Percentiles rank a stretch among this genome's conserved stretches.
Conservation (phyloP, 2,888 invertebrate species). For the Stenichneumon culpator region DNA sequence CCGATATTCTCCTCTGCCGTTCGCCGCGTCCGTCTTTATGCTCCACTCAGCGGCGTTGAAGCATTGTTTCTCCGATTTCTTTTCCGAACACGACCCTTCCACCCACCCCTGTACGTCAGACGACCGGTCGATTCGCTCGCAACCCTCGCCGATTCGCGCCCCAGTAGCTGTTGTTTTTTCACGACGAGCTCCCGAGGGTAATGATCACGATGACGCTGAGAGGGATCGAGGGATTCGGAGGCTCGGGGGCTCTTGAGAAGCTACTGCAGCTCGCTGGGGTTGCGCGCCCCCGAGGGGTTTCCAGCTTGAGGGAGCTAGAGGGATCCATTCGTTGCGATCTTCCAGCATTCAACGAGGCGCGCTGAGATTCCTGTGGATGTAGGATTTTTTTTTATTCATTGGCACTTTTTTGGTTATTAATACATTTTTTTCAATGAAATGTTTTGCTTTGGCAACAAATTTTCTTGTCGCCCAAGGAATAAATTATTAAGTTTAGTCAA, state of each 20-base stretch:
- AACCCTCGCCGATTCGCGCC: not conserved
- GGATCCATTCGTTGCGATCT: not conserved
- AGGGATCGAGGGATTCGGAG: constrained; percentile 20
- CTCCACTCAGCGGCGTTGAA: constrained; percentile 41
- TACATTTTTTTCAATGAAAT: too few relatives aligned
- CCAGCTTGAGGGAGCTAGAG: not conserved
- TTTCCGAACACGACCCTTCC: constrained; percentile 27
- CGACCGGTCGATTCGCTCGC: constrained; percentile 1
- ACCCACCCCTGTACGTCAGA: not conserved
- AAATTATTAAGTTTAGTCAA: not conserved
- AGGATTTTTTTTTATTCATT: not conserved
- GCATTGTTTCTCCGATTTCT: constrained; percentile 63
- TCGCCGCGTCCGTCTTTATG: constrained; percentile 37
- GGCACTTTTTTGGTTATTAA: not conserved
- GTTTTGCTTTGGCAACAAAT: not conserved
- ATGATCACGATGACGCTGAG: constrained; percentile 49
- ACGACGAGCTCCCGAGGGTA: constrained; percentile 49
- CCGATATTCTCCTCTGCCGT: constrained; percentile 3
- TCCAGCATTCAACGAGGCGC: not conserved
- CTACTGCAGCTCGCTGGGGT: constrained; percentile 2
- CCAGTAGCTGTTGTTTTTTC: constrained; percentile 52
- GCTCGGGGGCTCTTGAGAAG: constrained; percentile 11
- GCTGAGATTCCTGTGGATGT: not conserved
- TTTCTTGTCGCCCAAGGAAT: not conserved
- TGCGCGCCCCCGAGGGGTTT: not conserved